Conservation (phyloP, 2,797 vertebrate genomes). For the Nothura maculosa region DNA sequence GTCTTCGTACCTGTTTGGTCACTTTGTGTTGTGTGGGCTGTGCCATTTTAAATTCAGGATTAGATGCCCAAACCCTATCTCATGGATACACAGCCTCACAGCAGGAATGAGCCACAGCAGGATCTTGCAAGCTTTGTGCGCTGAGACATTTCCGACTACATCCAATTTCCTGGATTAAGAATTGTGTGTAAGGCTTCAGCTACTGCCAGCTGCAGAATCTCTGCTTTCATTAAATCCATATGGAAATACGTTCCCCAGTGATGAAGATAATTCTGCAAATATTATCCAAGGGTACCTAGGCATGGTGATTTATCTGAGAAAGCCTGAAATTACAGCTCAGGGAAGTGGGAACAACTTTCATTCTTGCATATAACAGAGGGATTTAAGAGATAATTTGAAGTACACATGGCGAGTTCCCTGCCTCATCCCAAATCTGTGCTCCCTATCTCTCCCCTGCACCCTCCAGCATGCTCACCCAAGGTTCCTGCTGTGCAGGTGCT, state of each 20-base stretch:
- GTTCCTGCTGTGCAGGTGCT: background rate
- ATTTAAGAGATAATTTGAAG: background rate
- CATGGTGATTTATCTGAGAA: background rate
- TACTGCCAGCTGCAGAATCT: conserved; percentile 56
- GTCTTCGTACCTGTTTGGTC: conserved; percentile 38
- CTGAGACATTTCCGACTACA: conserved; percentile 36
- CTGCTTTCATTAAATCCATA: conserved; percentile 42
- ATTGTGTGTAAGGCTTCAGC: background rate
- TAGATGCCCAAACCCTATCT: conserved; percentile 26
- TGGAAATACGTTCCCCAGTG: conserved; percentile 44
- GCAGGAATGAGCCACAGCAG: conserved; percentile 43
- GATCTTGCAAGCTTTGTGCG: conserved; percentile 12
- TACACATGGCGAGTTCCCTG: background rate
- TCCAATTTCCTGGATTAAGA: conserved; percentile 58
- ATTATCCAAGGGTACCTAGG: conserved; percentile 36
- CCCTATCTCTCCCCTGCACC: background rate
- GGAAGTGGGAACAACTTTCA: conserved; percentile 5
- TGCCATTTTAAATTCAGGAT: conserved; percentile 40
- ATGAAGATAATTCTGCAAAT: conserved; percentile 40
- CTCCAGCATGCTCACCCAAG: background rate
- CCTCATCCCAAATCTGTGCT: background rate
- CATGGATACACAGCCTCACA: background rate
- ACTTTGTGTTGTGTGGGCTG: background rate
- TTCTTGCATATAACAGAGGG: background rate
- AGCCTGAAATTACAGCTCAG: conserved; percentile 36